phyloP scores from a whole-genome alignment of 2,888 invertebrate genomes.

The Tuta absoluta region DNA sequence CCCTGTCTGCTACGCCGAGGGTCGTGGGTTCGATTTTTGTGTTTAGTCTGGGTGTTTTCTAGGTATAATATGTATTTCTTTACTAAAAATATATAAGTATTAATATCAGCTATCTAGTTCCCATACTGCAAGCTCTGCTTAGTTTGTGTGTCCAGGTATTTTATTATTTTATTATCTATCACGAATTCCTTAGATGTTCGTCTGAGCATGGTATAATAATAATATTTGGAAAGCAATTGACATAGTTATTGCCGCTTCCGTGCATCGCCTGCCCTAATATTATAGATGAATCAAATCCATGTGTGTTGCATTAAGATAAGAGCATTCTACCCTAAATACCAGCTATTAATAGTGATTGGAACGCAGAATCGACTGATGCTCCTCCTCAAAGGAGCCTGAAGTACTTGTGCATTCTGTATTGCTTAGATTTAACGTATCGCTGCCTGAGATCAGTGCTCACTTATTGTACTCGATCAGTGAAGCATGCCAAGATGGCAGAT shows the following conservation, averaged over 20 bases:
- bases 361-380: constrained; percentile 38
- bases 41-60: too few relatives aligned
- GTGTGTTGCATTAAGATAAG: constrained; percentile 58
- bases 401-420: neutral
- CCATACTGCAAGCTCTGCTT: too few relatives aligned
- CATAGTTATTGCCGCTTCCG: neutral
- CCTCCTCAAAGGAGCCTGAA: neutral
- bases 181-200: too few relatives aligned
- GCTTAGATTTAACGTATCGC: constrained; percentile 7
- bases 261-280: neutral
- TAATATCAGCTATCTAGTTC: too few relatives aligned
- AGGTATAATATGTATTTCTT: too few relatives aligned
- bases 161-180: too few relatives aligned
- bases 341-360: constrained; percentile 45
- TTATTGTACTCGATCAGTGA: constrained; percentile 7
- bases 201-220: neutral
- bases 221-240: neutral
- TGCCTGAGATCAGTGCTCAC: neutral
- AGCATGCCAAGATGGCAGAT: constrained; percentile 9
- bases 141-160: too few relatives aligned
- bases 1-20: too few relatives aligned
- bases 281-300: constrained; percentile 39
- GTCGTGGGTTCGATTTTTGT: too few relatives aligned
- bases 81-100: too few relatives aligned
- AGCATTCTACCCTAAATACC: constrained; percentile 58